Conservation (phyloP, 2,113 vertebrate genomes). For the Toxotes chatareus region DNA sequence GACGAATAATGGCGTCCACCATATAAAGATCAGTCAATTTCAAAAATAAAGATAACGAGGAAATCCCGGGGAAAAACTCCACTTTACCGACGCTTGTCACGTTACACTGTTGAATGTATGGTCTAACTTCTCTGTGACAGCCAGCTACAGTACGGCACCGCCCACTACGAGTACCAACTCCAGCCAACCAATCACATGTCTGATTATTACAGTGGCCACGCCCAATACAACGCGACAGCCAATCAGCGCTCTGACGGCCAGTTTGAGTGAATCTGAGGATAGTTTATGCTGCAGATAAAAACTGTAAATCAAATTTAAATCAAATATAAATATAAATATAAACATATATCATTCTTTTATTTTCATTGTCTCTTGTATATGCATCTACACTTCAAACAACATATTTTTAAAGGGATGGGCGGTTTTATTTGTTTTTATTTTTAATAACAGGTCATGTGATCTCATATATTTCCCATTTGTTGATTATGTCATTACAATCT, state of each 20-base stretch:
- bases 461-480: no score
- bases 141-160: conserved; percentile 65
- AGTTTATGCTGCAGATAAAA: neutral
- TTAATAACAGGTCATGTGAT: no score
- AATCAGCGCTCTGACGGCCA: conserved; percentile 50
- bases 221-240: conserved; percentile 34
- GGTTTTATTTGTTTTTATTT: no score
- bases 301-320: neutral
- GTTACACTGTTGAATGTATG: conserved; percentile 17
- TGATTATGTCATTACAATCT: no score
- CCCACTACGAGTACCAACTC: conserved; percentile 26
- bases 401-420: no score
- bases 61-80: neutral
- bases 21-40: no score
- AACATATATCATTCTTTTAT: neutral
- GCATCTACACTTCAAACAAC: no score
- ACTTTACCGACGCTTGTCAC: neutral
- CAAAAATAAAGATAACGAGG: no score
- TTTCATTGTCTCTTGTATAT: neutral
- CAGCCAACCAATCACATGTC: conserved; percentile 41
- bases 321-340: neutral
- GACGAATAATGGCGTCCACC: neutral
- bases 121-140: conserved; percentile 32
- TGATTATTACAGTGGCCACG: rapidly evolving
- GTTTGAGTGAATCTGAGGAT: neutral